A percentile compares a stretch with the other conserved stretches of the same genome.
phyloP scores from a whole-genome alignment of 2,888 invertebrate species.

The Lamellibrachia columna region DNA sequence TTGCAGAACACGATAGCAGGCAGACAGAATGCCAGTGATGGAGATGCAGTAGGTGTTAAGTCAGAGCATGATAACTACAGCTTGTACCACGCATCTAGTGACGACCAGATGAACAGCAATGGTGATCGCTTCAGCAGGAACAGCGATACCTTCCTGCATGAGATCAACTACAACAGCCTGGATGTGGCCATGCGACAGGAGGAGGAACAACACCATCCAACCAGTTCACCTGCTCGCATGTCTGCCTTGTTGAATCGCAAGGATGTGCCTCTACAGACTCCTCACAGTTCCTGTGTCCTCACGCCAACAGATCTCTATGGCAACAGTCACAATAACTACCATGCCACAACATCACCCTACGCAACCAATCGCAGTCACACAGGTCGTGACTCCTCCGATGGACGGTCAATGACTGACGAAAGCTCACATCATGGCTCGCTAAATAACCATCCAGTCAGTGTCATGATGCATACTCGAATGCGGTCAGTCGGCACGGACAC shows the following conservation, averaged over 20 bases:
- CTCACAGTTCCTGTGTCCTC: not conserved
- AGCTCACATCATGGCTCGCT: not conserved
- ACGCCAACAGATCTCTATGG: not conserved
- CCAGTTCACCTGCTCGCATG: not conserved
- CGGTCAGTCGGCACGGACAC: conserved; percentile 1
- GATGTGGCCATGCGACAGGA: not conserved
- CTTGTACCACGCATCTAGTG: not conserved
- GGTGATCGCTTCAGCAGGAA: not conserved
- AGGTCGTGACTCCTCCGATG: not conserved
- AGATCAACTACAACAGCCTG: not conserved
- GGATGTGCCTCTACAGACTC: not conserved
- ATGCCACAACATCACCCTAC: not conserved
- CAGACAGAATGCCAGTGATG: not conserved
- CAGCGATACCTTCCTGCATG: not conserved
- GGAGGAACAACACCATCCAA: not conserved
- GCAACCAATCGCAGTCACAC: not conserved
- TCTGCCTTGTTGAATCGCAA: not conserved
- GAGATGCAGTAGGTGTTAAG: conserved; percentile 16
- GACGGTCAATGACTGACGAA: not conserved
- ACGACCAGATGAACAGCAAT: not conserved
- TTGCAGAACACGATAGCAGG: not conserved
- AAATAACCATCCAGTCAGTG: not conserved
- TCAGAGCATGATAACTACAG: conserved; percentile 17
- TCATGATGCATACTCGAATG: not conserved
- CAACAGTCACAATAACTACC: conserved; percentile 17